Base-by-base conservation (phyloP, 1,140 invertebrate genomes). In the Drosophila bocqueti region DNA sequence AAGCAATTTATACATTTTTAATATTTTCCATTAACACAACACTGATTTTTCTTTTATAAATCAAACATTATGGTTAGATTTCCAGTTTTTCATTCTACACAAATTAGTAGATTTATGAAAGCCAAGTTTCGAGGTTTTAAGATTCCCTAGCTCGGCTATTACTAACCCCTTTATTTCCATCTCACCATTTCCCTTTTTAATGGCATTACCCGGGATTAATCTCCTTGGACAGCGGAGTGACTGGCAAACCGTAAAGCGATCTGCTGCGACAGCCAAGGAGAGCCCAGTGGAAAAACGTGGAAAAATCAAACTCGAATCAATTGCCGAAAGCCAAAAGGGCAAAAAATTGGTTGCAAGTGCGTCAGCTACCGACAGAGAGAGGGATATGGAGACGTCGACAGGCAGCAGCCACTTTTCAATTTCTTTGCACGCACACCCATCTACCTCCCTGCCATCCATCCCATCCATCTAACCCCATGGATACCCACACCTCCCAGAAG, bases 231-330 rank as follows among this genome's bases (percentile, higher is more conserved):
- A 24, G 47, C 24, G 13, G 24, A 57, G 36, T 26, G 31, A 54
- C 18, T 52, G 46, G 67, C 9, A 50, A 65, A 76, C 54, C 55
- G 38, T 72, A 71, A 71, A 68, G 24, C 67, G 63, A 71, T 71
- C 67, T 38, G 40, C 63, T 54, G 49, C 42, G 69, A 60, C 69
- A 45, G 31, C 40, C 63, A 29, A 36, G 46, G 21, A 38, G 34
- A 47, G 59, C n/a, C 26, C 45, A 64, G 65, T 45, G 45, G 21
- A 43, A 62, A 69, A 71, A 71, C 38, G 46, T 57, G 38, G 57
- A 45, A 34, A 42, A 83, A 68, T 71, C 63, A 43, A 80, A 76
- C 64, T 78, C 47, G 68, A 85, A 82, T 86, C 82, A 76, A 81
- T 85, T 81, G 83, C 50, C 79, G 66, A 79, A 74, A 77, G 74